Evolutionary conservation across 2,888 invertebrate species (phyloP).

Genomic region (Drosophila neonasuta): DNA sequence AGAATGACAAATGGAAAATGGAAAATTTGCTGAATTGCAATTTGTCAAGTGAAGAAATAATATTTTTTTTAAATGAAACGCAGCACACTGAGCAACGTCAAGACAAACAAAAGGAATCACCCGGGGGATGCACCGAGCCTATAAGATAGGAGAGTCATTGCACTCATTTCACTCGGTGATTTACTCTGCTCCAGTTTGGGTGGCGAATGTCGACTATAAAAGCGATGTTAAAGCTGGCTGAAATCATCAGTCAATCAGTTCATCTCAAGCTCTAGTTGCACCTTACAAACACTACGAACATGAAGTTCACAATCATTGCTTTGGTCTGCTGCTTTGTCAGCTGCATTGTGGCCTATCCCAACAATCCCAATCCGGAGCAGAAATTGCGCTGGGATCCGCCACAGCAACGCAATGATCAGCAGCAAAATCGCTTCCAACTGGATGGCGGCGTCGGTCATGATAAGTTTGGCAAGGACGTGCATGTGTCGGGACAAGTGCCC

Average conservation of each 20-base stretch:
- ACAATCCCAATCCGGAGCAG: slow-evolving; percentile 14
- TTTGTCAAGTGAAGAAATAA: slow-evolving; percentile 14
- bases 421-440: slow-evolving; percentile 30
- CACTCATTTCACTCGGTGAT: neutral
- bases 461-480: slow-evolving; percentile 60
- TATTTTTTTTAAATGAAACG: slow-evolving; percentile 21
- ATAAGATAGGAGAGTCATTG: slow-evolving; percentile 20
- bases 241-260: slow-evolving; percentile 35
- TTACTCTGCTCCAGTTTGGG: neutral
- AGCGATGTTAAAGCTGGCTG: neutral
- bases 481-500: slow-evolving; percentile 56
- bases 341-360: slow-evolving; percentile 33
- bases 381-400: neutral
- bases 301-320: slow-evolving; percentile 37
- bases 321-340: slow-evolving; percentile 40
- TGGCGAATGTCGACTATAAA: slow-evolving; percentile 36
- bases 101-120: slow-evolving; percentile 22
- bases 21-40: slow-evolving; percentile 12
- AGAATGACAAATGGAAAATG: slow-evolving; percentile 1
- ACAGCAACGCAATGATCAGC: neutral
- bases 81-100: slow-evolving; percentile 2
- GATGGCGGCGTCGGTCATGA: slow-evolving; percentile 51
- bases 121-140: slow-evolving; percentile 35
- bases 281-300: slow-evolving; percentile 8
- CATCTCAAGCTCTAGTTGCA: slow-evolving; percentile 12